These are phyloP conservation scores for Stichodactyla mertensii DNA, from an alignment of 64 coral and sea anemone species.

Conservation along the genomic window DNA sequence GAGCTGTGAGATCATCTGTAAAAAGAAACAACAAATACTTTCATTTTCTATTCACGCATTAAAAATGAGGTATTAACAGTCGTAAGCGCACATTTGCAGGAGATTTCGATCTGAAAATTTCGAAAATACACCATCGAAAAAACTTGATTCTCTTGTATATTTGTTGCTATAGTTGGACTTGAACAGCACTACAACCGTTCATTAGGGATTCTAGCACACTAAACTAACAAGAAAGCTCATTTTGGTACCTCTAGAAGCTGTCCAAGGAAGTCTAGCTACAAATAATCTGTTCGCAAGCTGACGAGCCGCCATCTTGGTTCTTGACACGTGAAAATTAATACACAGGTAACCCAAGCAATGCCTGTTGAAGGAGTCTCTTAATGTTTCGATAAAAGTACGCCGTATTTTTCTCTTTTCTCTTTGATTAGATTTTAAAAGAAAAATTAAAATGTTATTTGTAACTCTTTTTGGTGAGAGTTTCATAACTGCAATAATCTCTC, in stretches of 20 bases:
- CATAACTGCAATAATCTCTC: too few species aligned
- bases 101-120: background rate
- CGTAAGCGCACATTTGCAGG: background rate
- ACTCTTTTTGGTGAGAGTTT: too few species aligned
- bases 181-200: background rate
- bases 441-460: too few species aligned
- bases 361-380: too few species aligned
- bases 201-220: background rate
- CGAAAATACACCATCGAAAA: background rate
- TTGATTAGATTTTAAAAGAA: too few species aligned
- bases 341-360: conserved; percentile 10
- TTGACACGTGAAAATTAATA: background rate
- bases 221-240: background rate
- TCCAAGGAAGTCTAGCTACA: conserved; percentile 78
- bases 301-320: conserved; percentile 59
- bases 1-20: conserved; percentile 52
- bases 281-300: conserved; percentile 35
- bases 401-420: too few species aligned
- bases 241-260: conserved; percentile 63
- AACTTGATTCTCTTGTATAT: background rate
- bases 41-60: too few species aligned
- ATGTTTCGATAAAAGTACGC: too few species aligned
- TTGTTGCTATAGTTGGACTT: background rate
- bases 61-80: background rate
- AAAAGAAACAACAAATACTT: background rate